Base-by-base conservation (phyloP, 2,888 invertebrate genomes). In the Drosophila mercatorum region DNA sequence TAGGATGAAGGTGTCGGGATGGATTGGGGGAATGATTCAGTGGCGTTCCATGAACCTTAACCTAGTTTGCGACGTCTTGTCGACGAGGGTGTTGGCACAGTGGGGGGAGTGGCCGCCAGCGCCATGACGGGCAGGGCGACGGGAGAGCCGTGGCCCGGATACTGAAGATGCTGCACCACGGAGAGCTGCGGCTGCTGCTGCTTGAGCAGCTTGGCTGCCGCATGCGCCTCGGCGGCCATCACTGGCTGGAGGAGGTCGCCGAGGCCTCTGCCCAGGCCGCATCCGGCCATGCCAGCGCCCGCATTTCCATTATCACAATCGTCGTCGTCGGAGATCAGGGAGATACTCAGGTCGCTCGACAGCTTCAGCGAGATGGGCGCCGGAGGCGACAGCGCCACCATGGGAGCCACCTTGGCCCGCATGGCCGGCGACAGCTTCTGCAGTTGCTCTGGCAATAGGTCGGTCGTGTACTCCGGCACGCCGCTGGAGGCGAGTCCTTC, bases 281-380 rank as follows among this genome's bases (percentile, higher is more conserved):
- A 34, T 6, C 51, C 51, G 55, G 40, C 31, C 41, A 44, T 34
- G 17, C 34, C 51, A 1, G 12, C 41, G 10, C 40, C 62, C 58
- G 66, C 77, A 31, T 67, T 72, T 47, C 70, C 81, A 55, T 66
- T 72, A 44, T 91, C 91, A 36, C 86, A 84, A 34, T 84, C 89
- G 57, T 92, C 92, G 60, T 92, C 92, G 69, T 92, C 92, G 79
- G 92, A 92, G 86, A 92, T 91, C 83, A 92, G 78, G 70, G 92
- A 92, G 89, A 92, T 92, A 80, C 92, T 92, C 65, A 92, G 83
- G 75, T 92, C 92, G 67, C 85, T 90, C 7, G 92, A 89, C 6
- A 91, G 76, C 57, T 92, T 91, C 3, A 89, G 75, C 8, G 91
- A 92, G 67, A 91, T 88, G 28, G 91, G 92, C 14, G 90, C 81